Percentiles rank a stretch among this genome's conserved stretches.
Conservation (phyloP, 1,140 invertebrate species). For the Drosophila hydei region DNA sequence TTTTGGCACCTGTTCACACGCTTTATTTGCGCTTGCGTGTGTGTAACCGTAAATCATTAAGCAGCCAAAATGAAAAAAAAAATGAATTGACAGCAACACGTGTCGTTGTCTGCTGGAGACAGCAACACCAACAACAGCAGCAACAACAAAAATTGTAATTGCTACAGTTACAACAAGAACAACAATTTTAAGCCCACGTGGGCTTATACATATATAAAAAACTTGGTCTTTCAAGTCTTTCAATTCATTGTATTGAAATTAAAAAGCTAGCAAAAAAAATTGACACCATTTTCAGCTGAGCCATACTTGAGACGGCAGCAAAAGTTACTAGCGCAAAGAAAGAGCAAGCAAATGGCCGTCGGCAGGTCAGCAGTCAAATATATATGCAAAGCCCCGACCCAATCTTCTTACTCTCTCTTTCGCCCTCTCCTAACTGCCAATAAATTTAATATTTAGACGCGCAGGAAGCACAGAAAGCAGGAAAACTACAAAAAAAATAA, state of each 20-base stretch:
- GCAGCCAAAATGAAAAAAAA: conserved; percentile 17
- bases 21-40: conserved; percentile 23
- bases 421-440: conserved; percentile 3
- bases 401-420: background rate
- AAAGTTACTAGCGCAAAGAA: background rate
- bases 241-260: conserved; percentile 36
- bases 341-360: background rate
- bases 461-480: conserved; percentile 11
- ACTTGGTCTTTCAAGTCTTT: conserved; percentile 23
- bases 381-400: background rate
- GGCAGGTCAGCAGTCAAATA: conserved; percentile 34
- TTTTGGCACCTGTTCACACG: conserved; percentile 77
- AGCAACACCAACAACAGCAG: conserved; percentile 16
- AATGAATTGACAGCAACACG: conserved; percentile 55
- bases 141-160: conserved; percentile 34
- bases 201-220: conserved; percentile 15
- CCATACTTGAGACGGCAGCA: conserved; percentile 24
- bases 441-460: conserved; percentile 39
- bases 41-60: conserved; percentile 50
- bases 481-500: conserved; percentile 1
- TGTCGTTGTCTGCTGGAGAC: conserved; percentile 37
- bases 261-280: conserved; percentile 29
- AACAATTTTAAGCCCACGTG: conserved; percentile 33
- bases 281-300: conserved; percentile 36
- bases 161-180: conserved; percentile 21